Evolutionary conservation across 2,888 invertebrate genomes (phyloP), one percentile per base, ranked within the genome.

Genomic region (Acronicta alni): DNA sequence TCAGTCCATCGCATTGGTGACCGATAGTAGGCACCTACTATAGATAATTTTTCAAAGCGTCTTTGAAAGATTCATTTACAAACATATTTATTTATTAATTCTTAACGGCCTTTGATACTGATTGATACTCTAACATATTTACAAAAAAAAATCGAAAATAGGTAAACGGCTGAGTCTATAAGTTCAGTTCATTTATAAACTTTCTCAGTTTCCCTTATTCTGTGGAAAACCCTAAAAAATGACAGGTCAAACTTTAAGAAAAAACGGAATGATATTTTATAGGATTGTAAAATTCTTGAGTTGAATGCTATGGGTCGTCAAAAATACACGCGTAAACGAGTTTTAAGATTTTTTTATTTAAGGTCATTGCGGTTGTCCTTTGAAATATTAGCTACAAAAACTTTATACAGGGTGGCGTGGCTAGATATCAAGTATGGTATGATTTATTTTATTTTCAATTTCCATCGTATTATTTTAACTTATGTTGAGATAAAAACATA

Each of bases 241-340:
- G 39, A 48, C 8, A 16, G 43, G 45, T 53, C 46, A 41, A 66
- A 74, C 47, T 63, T 47, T 8, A 18, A 51, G 44, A 43, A 32
- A 49, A 10, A 48, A 23, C 30, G 43, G 30, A 66, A 74, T 63
- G 12, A 63, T 58, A 63, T 71, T 75, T 77, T 54, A 71, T 60
- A 32, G 57, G 49, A 69, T 46, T 72, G 58, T 81, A 65, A 79
- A 80, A 66, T 39, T 54, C 51, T 52, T 15, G 30, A 63, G 57
- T 56, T 65, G 44, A 66, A 63, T 74, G 81, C 77, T 72, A 78
- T 72, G 57, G 51, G 61, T 59, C 67, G 46, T 71, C 65, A 68
- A 72, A 70, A 57, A 53, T 59, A 66, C 14, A 54, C 42, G 20
- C 59, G 46, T 67, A 47, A 56, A 54, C 5, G 32, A 57, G 57